phyloP scores from a whole-genome alignment of 2,888 invertebrate genomes.

The Drosophila rubida region DNA sequence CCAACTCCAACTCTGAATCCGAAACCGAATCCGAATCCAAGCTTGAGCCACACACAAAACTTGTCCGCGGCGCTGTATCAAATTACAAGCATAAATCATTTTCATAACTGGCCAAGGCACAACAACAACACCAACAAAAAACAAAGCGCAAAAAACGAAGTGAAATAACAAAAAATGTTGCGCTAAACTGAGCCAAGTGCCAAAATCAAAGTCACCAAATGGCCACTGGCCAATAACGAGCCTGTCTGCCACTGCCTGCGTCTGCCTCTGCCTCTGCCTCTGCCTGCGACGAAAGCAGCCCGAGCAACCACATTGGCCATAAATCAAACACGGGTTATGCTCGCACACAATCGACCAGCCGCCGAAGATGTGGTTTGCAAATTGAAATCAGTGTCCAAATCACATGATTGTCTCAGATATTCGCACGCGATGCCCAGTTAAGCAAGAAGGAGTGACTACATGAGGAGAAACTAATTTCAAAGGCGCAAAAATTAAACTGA shows the following conservation, averaged over 20 bases:
- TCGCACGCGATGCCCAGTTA: background rate
- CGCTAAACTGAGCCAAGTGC: slow-evolving; percentile 66
- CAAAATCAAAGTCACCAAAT: slow-evolving; percentile 70
- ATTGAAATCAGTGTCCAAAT: slow-evolving; percentile 25
- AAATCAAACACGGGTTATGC: slow-evolving; percentile 53
- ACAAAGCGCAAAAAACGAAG: slow-evolving; percentile 12
- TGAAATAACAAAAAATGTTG: slow-evolving; percentile 38
- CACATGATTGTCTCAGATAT: slow-evolving; percentile 21
- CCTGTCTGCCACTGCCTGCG: slow-evolving; percentile 7
- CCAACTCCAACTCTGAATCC: background rate
- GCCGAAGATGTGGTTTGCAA: slow-evolving; percentile 40
- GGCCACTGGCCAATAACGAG: slow-evolving; percentile 55
- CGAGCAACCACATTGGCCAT: slow-evolving; percentile 38
- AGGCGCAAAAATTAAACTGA: background rate
- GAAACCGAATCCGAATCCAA: slow-evolving; percentile 8
- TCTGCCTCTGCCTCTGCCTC: slow-evolving; percentile 5
- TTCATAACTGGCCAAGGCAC: slow-evolving; percentile 65
- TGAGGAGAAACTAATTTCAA: background rate
- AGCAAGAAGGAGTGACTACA: background rate
- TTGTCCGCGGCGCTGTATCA: slow-evolving; percentile 73
- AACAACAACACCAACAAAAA: too few species aligned
- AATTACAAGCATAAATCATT: slow-evolving; percentile 75
- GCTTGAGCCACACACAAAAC: slow-evolving; percentile 45
- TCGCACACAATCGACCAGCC: slow-evolving; percentile 41
- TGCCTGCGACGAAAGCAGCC: slow-evolving; percentile 61